phyloP scores from a whole-genome alignment of 2,797 vertebrate genomes.

The Mastacembelus armatus region DNA sequence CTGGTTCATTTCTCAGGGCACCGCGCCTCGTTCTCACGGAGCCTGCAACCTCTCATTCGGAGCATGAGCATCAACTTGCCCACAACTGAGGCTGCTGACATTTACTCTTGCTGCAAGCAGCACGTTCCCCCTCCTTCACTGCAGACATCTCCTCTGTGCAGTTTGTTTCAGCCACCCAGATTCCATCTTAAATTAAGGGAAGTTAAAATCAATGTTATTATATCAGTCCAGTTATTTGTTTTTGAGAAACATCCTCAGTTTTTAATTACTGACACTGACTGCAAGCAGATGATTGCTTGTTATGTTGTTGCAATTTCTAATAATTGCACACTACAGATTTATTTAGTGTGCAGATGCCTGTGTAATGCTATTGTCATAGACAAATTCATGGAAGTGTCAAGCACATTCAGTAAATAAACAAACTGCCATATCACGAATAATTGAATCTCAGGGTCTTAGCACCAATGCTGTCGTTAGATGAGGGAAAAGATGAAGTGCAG shows the following conservation, averaged over 20 bases:
- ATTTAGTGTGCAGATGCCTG: neutral
- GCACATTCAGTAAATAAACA: neutral
- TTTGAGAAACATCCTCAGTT: constrained; percentile 46
- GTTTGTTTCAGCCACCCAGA: constrained; percentile 50
- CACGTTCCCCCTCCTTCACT: constrained; percentile 3
- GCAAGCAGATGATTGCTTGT: constrained; percentile 33
- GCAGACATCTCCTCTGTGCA: constrained; percentile 40
- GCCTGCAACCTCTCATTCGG: constrained; percentile 21
- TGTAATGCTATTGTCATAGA: neutral
- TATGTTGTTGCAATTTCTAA: constrained; percentile 18
- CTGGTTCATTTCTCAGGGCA: constrained; percentile 41
- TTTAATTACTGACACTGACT: constrained; percentile 2
- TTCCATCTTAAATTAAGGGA: constrained; percentile 56
- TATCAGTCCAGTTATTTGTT: constrained; percentile 68
- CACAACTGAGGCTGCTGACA: constrained; percentile 53
- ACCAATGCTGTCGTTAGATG: neutral
- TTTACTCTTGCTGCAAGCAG: constrained; percentile 57
- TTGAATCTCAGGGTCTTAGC: neutral
- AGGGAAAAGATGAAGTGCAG: constrained; percentile 4
- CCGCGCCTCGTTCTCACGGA: neutral
- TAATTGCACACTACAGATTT: neutral
- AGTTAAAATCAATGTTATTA: constrained; percentile 50
- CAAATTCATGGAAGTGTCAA: neutral
- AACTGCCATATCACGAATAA: constrained; percentile 9
- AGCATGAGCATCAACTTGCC: constrained; percentile 31